Evolutionary conservation across 2,113 vertebrate species (phyloP).

Genomic region (Rafetus swinhoei): DNA sequence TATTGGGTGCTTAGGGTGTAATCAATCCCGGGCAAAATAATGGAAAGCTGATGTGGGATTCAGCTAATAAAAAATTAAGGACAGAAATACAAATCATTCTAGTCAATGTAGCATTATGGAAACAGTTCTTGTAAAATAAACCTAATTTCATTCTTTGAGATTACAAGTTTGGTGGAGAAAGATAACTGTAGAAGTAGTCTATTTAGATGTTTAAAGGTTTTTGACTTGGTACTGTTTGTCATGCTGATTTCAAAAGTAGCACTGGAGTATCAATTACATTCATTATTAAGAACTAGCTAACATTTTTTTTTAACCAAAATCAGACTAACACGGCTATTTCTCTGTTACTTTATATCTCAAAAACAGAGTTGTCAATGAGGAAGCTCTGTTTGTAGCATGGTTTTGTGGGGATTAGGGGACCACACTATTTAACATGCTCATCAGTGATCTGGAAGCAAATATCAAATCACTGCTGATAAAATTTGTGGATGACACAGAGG

Average conservation of each 20-base stretch:
- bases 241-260: not conserved
- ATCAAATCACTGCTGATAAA: not conserved
- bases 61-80: conserved; percentile 4
- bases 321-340: too few relatives aligned
- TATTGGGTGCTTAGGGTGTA: conserved; percentile 14
- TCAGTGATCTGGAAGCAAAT: not conserved
- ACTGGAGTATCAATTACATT: not conserved
- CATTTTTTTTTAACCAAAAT: too few relatives aligned
- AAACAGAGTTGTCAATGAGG: not conserved
- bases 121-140: fast-evolving
- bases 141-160: not conserved
- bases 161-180: not conserved
- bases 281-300: not conserved
- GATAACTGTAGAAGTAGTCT: not conserved
- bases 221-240: not conserved
- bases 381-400: not conserved
- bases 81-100: not conserved
- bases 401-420: not conserved
- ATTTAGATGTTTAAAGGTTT: not conserved
- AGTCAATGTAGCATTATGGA: not conserved
- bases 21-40: not conserved
- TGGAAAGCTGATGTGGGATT: not conserved
- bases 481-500: not conserved
- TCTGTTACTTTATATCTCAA: not conserved
- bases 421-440: not conserved